Conservation (phyloP, 2,888 invertebrate genomes). For the Parelbella ahira region DNA sequence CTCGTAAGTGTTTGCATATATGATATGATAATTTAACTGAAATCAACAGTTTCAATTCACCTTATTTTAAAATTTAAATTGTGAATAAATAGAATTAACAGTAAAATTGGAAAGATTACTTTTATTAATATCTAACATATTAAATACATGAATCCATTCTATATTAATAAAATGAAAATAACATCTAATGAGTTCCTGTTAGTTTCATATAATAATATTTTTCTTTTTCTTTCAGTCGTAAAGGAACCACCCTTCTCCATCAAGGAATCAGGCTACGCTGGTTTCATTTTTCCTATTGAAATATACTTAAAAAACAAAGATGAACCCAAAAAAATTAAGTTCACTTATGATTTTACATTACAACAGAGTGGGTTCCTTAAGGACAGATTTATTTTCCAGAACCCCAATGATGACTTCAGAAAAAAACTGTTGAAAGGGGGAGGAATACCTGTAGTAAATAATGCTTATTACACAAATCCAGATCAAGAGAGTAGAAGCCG, state of each 20-base stretch:
- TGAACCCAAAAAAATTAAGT: slow-evolving; percentile 92
- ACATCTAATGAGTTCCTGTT: neutral
- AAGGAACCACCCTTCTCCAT: slow-evolving; percentile 95
- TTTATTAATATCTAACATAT: too few relatives aligned
- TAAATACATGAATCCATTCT: too few relatives aligned
- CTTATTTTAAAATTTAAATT: too few relatives aligned
- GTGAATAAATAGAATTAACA: too few relatives aligned
- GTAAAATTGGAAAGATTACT: too few relatives aligned
- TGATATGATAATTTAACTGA: too few relatives aligned
- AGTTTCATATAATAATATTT: neutral
- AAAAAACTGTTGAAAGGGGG: slow-evolving; percentile 93
- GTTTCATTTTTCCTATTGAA: slow-evolving; percentile 94
- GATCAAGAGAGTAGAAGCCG: slow-evolving; percentile 79
- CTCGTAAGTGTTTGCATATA: too few relatives aligned
- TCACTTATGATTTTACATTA: slow-evolving; percentile 92
- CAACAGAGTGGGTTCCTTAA: slow-evolving; percentile 87
- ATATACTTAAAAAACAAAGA: slow-evolving; percentile 93
- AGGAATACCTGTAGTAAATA: slow-evolving; percentile 79
- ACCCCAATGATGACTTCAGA: slow-evolving; percentile 93
- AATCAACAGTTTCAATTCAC: too few relatives aligned
- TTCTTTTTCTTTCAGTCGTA: slow-evolving; percentile 83
- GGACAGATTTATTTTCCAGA: slow-evolving; percentile 91
- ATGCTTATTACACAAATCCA: slow-evolving; percentile 69
- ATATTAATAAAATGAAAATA: too few relatives aligned
- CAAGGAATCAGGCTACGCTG: slow-evolving; percentile 97